Conservation (phyloP, 2,113 vertebrate species). For the Lethenteron camtschaticum region DNA sequence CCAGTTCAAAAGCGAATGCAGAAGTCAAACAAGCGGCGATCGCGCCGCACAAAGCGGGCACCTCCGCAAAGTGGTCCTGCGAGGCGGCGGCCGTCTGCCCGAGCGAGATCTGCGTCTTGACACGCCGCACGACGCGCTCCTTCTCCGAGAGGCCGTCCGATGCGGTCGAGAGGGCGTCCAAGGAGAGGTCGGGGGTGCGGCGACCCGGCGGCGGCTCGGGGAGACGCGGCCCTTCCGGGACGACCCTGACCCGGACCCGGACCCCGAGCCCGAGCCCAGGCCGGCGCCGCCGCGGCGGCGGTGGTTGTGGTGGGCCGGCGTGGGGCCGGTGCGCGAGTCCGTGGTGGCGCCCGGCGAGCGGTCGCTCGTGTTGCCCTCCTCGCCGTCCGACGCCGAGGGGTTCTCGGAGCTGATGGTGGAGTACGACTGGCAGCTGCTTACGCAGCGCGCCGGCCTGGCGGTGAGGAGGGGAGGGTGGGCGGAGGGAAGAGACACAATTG, state of each 20-base stretch:
- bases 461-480: background rate
- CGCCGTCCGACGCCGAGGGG: constrained; percentile 47
- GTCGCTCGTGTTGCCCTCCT: constrained; percentile 66
- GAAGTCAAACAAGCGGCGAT: too few relatives aligned
- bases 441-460: constrained; percentile 31
- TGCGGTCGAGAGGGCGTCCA: constrained; percentile 30
- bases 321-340: constrained; percentile 23
- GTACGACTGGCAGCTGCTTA: constrained; percentile 58
- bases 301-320: too few relatives aligned
- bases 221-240: constrained; percentile 56
- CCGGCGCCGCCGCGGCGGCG: too few relatives aligned
- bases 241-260: constrained; percentile 34
- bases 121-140: constrained; percentile 30
- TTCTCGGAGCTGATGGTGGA: constrained; percentile 79
- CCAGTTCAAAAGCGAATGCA: too few relatives aligned
- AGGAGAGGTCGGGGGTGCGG: constrained; percentile 55
- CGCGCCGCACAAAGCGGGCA: too few relatives aligned
- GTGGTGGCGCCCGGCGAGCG: constrained; percentile 66
- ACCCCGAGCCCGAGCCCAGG: too few relatives aligned
- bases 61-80: too few relatives aligned
- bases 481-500: background rate
- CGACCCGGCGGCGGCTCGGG: constrained; percentile 54
- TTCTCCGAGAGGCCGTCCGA: constrained; percentile 42
- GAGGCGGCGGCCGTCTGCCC: constrained; percentile 28
- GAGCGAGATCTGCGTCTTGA: constrained; percentile 34